Evolutionary conservation across 37 sponge, comb jelly and placozoan species (phyloP).

Genomic region (Cladorhizidae sp.): DNA sequence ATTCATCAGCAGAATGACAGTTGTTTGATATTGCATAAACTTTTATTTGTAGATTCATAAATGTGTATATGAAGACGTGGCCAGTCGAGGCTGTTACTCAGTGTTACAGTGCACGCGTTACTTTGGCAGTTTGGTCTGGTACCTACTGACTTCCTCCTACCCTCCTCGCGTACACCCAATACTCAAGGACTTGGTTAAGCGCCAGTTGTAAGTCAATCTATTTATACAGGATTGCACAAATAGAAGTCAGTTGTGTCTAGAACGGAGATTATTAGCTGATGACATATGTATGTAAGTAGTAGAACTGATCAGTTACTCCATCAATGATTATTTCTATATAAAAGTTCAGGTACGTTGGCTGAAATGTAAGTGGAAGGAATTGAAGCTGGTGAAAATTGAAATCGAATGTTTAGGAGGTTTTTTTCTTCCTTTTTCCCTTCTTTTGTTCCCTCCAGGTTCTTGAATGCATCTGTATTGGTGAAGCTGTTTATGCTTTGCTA

Average conservation of each 20-base stretch:
- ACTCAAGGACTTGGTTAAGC: conserved; percentile 37
- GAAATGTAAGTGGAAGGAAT: too few relatives aligned
- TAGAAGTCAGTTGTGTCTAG: conserved; percentile 5
- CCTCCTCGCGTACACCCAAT: conserved; percentile 28
- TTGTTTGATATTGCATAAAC: too few relatives aligned
- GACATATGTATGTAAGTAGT: too few relatives aligned
- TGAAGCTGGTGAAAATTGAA: too few relatives aligned
- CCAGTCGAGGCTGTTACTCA: conserved; percentile 27
- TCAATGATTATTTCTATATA: too few relatives aligned
- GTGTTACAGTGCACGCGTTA: conserved; percentile 68
- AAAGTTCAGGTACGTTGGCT: too few relatives aligned
- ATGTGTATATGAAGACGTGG: conserved; percentile 62
- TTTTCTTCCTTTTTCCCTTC: too few relatives aligned
- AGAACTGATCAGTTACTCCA: too few relatives aligned
- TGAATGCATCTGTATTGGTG: conserved; percentile 41
- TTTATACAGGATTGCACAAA: background rate
- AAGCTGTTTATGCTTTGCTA: conserved; percentile 48
- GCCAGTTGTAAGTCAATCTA: conserved; percentile 1
- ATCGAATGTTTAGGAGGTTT: too few relatives aligned
- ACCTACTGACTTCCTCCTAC: conserved; percentile 30
- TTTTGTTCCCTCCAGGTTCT: conserved; percentile 25
- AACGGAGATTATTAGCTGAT: too few relatives aligned
- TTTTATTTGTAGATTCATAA: conserved; percentile 52
- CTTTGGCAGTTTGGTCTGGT: conserved; percentile 85
- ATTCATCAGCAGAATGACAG: too few relatives aligned